These are phyloP conservation scores for Propsilocerus akamusi DNA, from an alignment of 1,140 invertebrate genomes.

Conservation along the genomic window DNA sequence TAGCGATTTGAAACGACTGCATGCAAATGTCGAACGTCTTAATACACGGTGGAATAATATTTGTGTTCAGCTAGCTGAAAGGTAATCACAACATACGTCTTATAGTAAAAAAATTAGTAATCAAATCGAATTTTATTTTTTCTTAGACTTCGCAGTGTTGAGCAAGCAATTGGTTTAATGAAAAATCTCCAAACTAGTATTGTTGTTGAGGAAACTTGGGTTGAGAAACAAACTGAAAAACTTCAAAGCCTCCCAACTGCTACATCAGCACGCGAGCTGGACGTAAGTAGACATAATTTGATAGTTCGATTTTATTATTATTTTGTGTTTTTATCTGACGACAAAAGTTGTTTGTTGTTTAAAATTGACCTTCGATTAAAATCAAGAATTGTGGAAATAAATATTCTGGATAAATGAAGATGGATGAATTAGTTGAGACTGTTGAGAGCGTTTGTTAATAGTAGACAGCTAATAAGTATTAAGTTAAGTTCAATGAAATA, in stretches of 20 bases:
- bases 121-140: constrained; percentile 1
- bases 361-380: too few species aligned
- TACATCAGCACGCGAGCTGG: constrained; percentile 24
- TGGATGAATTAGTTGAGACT: too few species aligned
- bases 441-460: too few species aligned
- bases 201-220: constrained; percentile 70
- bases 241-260: constrained; percentile 23
- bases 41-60: constrained; percentile 81
- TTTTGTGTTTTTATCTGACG: too few species aligned
- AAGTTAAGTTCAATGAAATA: too few species aligned
- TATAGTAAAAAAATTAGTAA: background rate
- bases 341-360: too few species aligned
- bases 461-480: too few species aligned
- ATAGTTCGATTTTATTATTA: too few species aligned
- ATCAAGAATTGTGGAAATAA: too few species aligned
- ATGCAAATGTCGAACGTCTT: constrained; percentile 77
- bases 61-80: constrained; percentile 75
- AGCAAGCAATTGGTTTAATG: constrained; percentile 67
- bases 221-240: constrained; percentile 44
- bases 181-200: constrained; percentile 73
- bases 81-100: constrained; percentile 28
- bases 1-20: constrained; percentile 78
- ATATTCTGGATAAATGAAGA: too few species aligned
- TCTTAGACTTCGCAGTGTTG: constrained; percentile 59
- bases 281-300: constrained; percentile 17